Evolutionary conservation across 2,113 vertebrate genomes (phyloP).

Genomic region (Bostrychus sinensis): DNA sequence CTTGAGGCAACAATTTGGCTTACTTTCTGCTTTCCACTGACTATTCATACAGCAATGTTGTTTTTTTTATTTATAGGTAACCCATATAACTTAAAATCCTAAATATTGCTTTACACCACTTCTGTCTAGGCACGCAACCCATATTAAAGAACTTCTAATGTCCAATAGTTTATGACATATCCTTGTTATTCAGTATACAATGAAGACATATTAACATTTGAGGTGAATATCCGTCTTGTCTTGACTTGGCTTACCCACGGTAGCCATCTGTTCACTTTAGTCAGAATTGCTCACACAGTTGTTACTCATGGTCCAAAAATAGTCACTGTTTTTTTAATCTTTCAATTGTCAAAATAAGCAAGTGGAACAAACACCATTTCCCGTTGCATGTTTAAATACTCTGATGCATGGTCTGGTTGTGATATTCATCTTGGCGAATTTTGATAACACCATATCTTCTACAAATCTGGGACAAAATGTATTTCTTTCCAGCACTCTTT

Average conservation of each 20-base stretch:
- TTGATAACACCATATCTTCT: constrained; percentile 11
- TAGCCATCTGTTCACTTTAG: constrained; percentile 65
- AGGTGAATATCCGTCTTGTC: constrained; percentile 63
- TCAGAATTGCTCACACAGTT: constrained; percentile 53
- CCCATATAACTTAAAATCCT: too few relatives aligned
- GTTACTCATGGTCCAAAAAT: constrained; percentile 75
- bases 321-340: constrained; percentile 20
- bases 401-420: background rate
- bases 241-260: constrained; percentile 73
- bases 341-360: constrained; percentile 46
- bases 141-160: constrained; percentile 35
- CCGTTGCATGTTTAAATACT: too few relatives aligned
- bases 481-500: constrained; percentile 34
- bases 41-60: too few relatives aligned
- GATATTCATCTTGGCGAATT: constrained; percentile 11
- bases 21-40: too few relatives aligned
- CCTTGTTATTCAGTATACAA: constrained; percentile 21
- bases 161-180: constrained; percentile 31
- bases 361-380: too few relatives aligned
- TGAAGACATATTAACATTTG: constrained; percentile 65
- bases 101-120: constrained; percentile 11
- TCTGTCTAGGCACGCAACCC: constrained; percentile 31
- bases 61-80: too few relatives aligned
- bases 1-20: too few relatives aligned
- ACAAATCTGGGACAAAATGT: constrained; percentile 2